Percentiles rank a stretch among this genome's conserved stretches.
Conservation (phyloP, 2,888 invertebrate species). For the Glaucopsyche alexis region DNA sequence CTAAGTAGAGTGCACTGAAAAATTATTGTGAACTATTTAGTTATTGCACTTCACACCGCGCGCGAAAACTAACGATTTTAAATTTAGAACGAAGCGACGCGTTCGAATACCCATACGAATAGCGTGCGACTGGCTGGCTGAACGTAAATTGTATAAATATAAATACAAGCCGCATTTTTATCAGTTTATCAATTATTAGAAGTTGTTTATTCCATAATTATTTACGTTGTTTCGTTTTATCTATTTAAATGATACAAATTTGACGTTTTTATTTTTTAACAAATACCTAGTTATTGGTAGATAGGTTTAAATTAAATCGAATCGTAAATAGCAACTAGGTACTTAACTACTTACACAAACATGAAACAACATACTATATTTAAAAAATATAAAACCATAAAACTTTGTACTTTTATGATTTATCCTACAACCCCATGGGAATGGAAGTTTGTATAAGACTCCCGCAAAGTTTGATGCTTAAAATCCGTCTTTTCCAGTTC, state of each 20-base stretch:
- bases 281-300: no score
- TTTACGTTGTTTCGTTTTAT: background rate
- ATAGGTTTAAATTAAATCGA: no score
- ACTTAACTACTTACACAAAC: no score
- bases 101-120: slow-evolving; percentile 11
- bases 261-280: no score
- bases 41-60: slow-evolving; percentile 12
- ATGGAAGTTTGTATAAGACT: no score
- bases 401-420: no score
- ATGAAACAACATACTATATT: no score
- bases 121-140: slow-evolving; percentile 20
- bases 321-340: no score
- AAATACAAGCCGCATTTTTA: slow-evolving; percentile 17
- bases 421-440: no score
- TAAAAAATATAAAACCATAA: no score
- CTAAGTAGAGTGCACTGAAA: background rate
- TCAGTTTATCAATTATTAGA: slow-evolving; percentile 18
- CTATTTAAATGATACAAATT: background rate
- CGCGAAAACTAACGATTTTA: background rate
- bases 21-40: background rate
- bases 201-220: background rate
- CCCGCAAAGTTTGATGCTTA: no score
- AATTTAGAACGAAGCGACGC: slow-evolving; percentile 17
- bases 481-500: no score
- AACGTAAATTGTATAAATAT: slow-evolving; percentile 2